Evolutionary conservation across 1,140 invertebrate genomes (phyloP).

Genomic region (Magallana gigas): DNA sequence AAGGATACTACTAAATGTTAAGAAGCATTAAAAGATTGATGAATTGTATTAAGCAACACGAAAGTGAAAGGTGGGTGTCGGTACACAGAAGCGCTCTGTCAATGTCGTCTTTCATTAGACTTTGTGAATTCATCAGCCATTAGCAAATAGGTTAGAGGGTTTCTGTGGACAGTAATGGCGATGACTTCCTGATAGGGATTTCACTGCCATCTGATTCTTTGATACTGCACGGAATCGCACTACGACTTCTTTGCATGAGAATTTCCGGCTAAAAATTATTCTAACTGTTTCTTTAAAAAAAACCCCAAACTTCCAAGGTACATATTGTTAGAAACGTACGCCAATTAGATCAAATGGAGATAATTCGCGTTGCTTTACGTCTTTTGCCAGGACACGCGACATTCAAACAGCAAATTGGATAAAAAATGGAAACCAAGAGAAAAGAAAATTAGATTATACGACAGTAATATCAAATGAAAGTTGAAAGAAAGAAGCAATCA

Average conservation of each 20-base stretch:
- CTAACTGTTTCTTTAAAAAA: background rate
- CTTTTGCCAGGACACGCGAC: background rate
- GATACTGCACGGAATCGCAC: background rate
- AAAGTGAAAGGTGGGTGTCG: constrained; percentile 12
- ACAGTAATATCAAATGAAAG: too few species aligned
- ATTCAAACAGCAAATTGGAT: background rate
- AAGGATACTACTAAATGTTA: constrained; percentile 9
- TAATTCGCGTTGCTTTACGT: background rate
- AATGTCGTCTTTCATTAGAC: constrained; percentile 12
- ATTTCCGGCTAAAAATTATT: constrained; percentile 8
- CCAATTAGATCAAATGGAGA: background rate
- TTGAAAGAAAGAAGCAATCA: too few species aligned
- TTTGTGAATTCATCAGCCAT: constrained; percentile 9
- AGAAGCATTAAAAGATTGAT: constrained; percentile 3
- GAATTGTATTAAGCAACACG: constrained; percentile 14
- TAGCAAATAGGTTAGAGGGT: background rate
- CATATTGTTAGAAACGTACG: background rate
- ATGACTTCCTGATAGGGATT: background rate
- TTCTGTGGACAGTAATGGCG: background rate
- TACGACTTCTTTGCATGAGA: constrained; percentile 18
- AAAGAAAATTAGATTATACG: too few species aligned
- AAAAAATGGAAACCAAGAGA: too few species aligned
- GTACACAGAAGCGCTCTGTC: background rate
- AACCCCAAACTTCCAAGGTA: background rate
- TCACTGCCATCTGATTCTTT: background rate